Base-by-base conservation (phyloP, 2,797 vertebrate genomes). In the Onychomys leucogaster region DNA sequence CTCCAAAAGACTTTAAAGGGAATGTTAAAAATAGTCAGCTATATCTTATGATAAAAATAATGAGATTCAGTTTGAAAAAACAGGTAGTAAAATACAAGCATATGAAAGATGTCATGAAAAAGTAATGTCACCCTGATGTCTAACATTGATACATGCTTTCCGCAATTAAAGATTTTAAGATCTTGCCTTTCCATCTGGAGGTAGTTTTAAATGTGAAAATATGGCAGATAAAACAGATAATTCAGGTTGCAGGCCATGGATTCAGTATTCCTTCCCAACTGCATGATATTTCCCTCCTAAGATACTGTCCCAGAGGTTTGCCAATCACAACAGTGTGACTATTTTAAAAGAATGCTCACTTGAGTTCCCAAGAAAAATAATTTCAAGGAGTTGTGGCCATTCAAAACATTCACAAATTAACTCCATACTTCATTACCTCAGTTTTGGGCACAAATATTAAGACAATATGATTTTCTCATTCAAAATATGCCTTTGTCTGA, bases 281-380 rank as follows among this genome's bases (percentile, higher is more conserved):
- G 81, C 65, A 83, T 92, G 41, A 87, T 97, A 88, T 77, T 95
- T 98, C 67, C 65, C 61, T 96, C 86, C 89, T 92, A 91, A 97
- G 96, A 94, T 94, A 86, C 59, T 41, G 13, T 95, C 17, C 97
- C 92, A 76, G 73, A 94, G 86, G 52, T 87, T 94, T 95, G 93
- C 94, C 94, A 94, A 57, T 85, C 71, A 93, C 95, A 81, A 65
- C 94, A 95, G 90, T 67, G 55, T 52, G 92, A 96, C n/a, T 93
- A 63, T 67, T 97, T 85, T 93, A 84, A 93, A 98, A 97, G 87
- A 92, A 95, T 95, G 96, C 73, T 63, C 96, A 90, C 46, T 94
- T 81, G 96, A 90, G 91, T 96, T 97, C 96, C 90, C 97, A 97
- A 95, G 80, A 96, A 96, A 97, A 97, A 96, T 94, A 97, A 97